These are phyloP conservation scores for Pentamera pediparva DNA, from an alignment of 53 echinoderm and acorn worm species.

Conservation along the genomic window DNA sequence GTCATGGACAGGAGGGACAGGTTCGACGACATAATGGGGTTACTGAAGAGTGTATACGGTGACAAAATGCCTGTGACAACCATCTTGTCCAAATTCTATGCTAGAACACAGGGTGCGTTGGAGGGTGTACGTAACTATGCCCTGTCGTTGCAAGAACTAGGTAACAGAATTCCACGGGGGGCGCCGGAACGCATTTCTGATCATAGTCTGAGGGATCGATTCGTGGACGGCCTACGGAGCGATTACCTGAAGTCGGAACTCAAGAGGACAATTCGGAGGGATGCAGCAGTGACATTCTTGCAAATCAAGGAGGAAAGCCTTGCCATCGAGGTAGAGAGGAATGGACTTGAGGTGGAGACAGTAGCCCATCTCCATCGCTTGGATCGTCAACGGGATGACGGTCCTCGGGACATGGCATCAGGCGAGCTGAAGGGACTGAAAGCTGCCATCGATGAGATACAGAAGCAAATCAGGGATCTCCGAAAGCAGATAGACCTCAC, in stretches of 20 bases:
- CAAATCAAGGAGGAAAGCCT: slow-evolving; percentile 10
- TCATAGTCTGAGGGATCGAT: slow-evolving; percentile 4
- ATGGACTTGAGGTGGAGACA: neutral
- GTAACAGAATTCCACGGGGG: neutral
- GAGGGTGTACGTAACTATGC: slow-evolving; percentile 9
- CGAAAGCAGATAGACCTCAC: neutral
- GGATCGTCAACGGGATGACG: too few relatives aligned
- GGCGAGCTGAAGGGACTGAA: neutral
- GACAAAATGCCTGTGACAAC: neutral
- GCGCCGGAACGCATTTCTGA: neutral
- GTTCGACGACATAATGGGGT: neutral
- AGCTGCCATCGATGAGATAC: neutral
- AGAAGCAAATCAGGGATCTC: neutral
- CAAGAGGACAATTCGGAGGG: neutral
- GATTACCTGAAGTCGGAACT: neutral
- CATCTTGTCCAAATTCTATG: slow-evolving; percentile 13
- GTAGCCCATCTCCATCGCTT: neutral
- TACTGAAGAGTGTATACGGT: neutral
- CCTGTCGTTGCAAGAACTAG: neutral
- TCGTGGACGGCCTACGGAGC: slow-evolving; percentile 27
- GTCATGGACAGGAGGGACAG: neutral
- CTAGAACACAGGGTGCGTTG: neutral
- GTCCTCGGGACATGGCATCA: neutral
- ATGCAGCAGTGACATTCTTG: neutral
- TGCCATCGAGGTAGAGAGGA: neutral